phyloP scores from a whole-genome alignment of 1,140 invertebrate genomes.

The Drosophila nigrodunni region DNA sequence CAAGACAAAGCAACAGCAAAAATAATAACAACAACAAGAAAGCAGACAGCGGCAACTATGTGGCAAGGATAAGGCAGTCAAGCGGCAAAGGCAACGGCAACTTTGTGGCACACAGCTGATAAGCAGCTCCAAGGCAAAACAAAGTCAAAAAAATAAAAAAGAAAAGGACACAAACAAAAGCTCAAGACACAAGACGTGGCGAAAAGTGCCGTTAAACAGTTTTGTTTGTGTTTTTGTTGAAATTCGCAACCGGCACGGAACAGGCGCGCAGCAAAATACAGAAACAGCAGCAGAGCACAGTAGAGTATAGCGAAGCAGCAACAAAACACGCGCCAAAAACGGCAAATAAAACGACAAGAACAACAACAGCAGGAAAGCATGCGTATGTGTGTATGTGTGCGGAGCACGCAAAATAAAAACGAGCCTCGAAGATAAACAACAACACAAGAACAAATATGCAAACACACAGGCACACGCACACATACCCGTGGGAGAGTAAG shows the following conservation, averaged over 20 bases:
- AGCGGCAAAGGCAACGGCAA: slow-evolving; percentile 43
- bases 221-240: slow-evolving; percentile 83
- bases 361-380: slow-evolving; percentile 24
- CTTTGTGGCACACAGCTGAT: slow-evolving; percentile 42
- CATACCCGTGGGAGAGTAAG: slow-evolving; percentile 13
- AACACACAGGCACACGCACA: slow-evolving; percentile 52
- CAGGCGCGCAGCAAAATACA: slow-evolving; percentile 72
- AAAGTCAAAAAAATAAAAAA: neutral
- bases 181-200: neutral
- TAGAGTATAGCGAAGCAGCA: slow-evolving; percentile 32
- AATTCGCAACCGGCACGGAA: slow-evolving; percentile 75
- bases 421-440: slow-evolving; percentile 76
- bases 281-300: slow-evolving; percentile 24
- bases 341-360: slow-evolving; percentile 54
- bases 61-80: slow-evolving; percentile 54
- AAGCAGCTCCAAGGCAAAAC: slow-evolving; percentile 11
- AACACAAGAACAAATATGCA: slow-evolving; percentile 60
- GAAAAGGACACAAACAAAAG: slow-evolving; percentile 27
- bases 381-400: slow-evolving; percentile 32
- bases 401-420: slow-evolving; percentile 69
- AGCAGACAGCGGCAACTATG: slow-evolving; percentile 1
- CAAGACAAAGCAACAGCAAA: neutral
- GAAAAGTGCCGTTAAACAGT: slow-evolving; percentile 7
- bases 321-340: slow-evolving; percentile 44
- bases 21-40: neutral